Conservation (phyloP, 2,797 vertebrate genomes). For the Myotis planiceps region DNA sequence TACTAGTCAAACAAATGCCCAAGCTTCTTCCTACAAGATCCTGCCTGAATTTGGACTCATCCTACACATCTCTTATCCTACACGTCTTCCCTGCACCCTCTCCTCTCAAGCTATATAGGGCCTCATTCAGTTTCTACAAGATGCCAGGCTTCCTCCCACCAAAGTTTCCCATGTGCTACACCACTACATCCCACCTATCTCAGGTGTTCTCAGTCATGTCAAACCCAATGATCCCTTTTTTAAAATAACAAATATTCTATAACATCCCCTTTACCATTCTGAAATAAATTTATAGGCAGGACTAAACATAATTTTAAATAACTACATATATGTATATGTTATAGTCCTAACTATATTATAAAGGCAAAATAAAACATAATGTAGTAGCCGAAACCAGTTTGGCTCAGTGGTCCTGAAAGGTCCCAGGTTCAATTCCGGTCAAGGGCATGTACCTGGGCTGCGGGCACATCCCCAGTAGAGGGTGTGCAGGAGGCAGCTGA, state of each 20-base stretch:
- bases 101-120: not conserved
- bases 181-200: not conserved
- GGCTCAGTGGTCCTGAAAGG: no score
- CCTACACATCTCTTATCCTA: not conserved
- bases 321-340: not conserved
- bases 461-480: no score
- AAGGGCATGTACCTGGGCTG: no score
- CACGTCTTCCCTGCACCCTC: not conserved
- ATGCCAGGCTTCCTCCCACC: not conserved
- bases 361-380: slow-evolving; percentile 9
- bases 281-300: not conserved
- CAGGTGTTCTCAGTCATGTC: not conserved
- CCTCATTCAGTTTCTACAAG: not conserved
- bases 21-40: not conserved
- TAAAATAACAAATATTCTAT: not conserved
- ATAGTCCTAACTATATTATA: not conserved
- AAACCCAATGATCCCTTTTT: not conserved
- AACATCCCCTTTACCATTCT: not conserved
- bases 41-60: not conserved
- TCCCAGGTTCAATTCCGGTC: no score
- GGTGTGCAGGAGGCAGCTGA: no score
- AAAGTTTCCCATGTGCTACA: not conserved
- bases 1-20: not conserved
- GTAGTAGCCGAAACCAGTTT: no score
- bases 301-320: not conserved